These are phyloP conservation scores for Drosophila mettleri DNA, from an alignment of 2,888 invertebrate genomes.

Conservation along the genomic window DNA sequence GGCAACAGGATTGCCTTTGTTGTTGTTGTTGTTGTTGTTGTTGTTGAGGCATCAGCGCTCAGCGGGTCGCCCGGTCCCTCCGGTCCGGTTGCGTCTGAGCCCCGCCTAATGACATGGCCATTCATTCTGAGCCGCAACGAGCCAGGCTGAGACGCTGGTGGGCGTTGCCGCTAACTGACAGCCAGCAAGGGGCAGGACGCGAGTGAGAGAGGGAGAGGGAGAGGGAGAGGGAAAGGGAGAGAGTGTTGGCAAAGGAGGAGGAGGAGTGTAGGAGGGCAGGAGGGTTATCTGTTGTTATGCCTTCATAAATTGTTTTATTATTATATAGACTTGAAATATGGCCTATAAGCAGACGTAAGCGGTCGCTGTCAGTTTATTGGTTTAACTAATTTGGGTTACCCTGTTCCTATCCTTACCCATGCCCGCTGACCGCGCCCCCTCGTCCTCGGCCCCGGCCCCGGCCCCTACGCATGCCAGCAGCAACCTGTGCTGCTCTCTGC, in stretches of 20 bases:
- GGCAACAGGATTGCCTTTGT: conserved; percentile 18
- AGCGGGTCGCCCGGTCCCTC: conserved; percentile 43
- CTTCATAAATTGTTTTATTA: conserved; percentile 79
- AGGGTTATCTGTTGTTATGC: conserved; percentile 62
- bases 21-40: background rate
- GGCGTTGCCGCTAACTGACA: conserved; percentile 74
- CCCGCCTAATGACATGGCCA: conserved; percentile 73
- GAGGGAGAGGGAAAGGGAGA: background rate
- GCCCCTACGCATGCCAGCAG: background rate
- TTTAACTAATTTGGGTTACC: conserved; percentile 74
- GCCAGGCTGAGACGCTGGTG: conserved; percentile 51
- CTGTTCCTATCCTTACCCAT: background rate
- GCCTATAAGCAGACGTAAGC: conserved; percentile 45
- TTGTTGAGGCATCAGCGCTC: conserved; percentile 36
- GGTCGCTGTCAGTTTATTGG: conserved; percentile 77
- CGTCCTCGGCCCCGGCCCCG: background rate
- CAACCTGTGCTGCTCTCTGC: conserved; percentile 29
- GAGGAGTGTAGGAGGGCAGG: conserved; percentile 17
- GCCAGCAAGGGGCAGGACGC: conserved; percentile 34
- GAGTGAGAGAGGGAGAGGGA: background rate
- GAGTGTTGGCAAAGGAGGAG: background rate
- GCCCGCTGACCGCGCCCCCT: conserved; percentile 9
- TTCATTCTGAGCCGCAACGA: conserved; percentile 67
- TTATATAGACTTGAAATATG: conserved; percentile 77
- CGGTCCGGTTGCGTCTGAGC: conserved; percentile 20